phyloP scores from a whole-genome alignment of 2,888 invertebrate species.

The Eristalinus sepulchralis region DNA sequence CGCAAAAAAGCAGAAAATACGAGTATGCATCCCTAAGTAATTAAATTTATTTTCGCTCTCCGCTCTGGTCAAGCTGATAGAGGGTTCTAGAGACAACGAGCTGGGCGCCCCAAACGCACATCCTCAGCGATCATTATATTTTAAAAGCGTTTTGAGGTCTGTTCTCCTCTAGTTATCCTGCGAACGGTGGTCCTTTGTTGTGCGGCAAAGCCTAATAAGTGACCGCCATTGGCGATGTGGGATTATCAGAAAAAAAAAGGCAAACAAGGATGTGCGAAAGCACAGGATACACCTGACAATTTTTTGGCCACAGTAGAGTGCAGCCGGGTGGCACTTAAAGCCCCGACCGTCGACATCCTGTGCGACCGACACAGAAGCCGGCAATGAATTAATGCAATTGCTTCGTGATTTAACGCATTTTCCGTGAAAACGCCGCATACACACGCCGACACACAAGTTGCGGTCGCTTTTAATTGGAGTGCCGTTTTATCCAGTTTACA shows the following conservation, averaged over 20 bases:
- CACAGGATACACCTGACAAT: conserved; percentile 35
- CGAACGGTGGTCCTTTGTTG: conserved; percentile 25
- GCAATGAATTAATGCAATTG: conserved; percentile 63
- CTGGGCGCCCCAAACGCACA: background rate
- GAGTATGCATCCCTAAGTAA: conserved; percentile 63
- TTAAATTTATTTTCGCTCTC: conserved; percentile 62
- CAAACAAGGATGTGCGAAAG: background rate
- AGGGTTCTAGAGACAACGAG: background rate
- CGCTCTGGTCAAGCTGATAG: conserved; percentile 30
- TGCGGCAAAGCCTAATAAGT: conserved; percentile 57
- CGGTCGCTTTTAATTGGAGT: conserved; percentile 50
- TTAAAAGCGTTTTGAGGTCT: conserved; percentile 64
- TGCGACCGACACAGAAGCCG: conserved; percentile 27
- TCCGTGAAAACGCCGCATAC: background rate
- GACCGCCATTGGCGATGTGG: conserved; percentile 17
- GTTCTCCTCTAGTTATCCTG: conserved; percentile 22
- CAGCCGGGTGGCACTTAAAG: conserved; percentile 34
- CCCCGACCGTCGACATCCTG: conserved; percentile 21
- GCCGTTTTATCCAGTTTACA: conserved; percentile 32
- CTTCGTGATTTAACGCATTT: conserved; percentile 61
- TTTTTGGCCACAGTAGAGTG: conserved; percentile 28
- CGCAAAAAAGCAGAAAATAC: conserved; percentile 20
- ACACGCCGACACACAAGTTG: conserved; percentile 32
- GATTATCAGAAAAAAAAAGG: background rate
- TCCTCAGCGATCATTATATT: conserved; percentile 48